These are phyloP conservation scores for Microhierax caerulescens DNA, from an alignment of 2,797 vertebrate species.

Conservation along the genomic window DNA sequence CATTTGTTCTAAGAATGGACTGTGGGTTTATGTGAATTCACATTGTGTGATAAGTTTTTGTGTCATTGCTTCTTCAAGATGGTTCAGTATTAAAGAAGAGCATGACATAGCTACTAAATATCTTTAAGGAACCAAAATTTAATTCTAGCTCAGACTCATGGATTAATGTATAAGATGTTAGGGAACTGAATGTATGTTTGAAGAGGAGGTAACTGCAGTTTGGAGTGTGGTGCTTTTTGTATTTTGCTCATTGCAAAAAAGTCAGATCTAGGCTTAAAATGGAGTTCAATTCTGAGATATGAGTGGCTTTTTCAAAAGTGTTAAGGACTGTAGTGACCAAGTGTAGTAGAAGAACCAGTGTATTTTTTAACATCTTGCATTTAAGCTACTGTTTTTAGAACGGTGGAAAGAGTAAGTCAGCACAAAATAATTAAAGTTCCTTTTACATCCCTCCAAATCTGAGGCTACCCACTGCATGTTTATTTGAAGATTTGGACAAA, in stretches of 20 bases:
- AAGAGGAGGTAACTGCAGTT: neutral
- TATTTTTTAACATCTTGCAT: neutral
- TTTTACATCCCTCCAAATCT: neutral
- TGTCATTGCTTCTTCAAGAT: neutral
- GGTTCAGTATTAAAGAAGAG: neutral
- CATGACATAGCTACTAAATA: neutral
- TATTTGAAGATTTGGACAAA: neutral
- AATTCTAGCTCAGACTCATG: neutral
- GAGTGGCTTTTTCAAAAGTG: neutral
- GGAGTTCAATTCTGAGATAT: neutral
- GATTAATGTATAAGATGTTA: neutral
- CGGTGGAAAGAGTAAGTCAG: neutral
- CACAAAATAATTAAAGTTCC: neutral
- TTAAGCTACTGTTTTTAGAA: neutral
- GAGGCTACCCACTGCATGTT: neutral
- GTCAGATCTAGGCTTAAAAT: neutral
- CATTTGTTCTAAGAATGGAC: neutral
- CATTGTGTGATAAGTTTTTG: rapidly evolving
- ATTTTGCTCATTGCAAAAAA: neutral
- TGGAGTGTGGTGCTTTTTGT: neutral
- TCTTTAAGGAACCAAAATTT: neutral
- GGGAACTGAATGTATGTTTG: neutral
- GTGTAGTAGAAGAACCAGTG: neutral
- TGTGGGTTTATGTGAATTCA: neutral
- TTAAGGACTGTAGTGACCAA: neutral